Evolutionary conservation across 2,888 invertebrate genomes (phyloP).

Genomic region (Amblyjoppa fuscipennis): DNA sequence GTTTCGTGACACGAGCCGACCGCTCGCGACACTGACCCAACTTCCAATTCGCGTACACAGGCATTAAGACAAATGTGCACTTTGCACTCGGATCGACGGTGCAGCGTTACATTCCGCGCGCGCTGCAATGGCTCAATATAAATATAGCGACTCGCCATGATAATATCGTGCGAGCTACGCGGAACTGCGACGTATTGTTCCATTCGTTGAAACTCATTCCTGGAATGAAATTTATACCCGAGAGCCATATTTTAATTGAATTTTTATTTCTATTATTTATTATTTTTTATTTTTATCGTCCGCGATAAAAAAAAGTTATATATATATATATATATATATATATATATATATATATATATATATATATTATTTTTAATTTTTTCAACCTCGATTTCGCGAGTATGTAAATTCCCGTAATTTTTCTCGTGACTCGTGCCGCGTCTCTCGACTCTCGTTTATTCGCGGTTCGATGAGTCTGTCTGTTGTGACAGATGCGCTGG

Average conservation of each 20-base stretch:
- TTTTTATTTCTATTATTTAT: background rate
- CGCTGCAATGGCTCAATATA: slow-evolving; percentile 44
- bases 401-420: slow-evolving; percentile 17
- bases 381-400: background rate
- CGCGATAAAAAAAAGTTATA: too few species aligned
- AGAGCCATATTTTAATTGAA: background rate
- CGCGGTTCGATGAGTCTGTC: slow-evolving; percentile 60
- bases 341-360: background rate
- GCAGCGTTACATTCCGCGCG: background rate
- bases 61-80: slow-evolving; percentile 67
- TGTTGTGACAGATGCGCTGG: slow-evolving; percentile 73
- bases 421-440: background rate
- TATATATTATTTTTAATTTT: background rate
- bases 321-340: too few species aligned
- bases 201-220: slow-evolving; percentile 11
- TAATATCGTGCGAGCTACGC: slow-evolving; percentile 60
- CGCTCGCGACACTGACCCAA: slow-evolving; percentile 65
- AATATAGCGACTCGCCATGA: slow-evolving; percentile 39
- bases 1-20: slow-evolving; percentile 77
- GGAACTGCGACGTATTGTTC: slow-evolving; percentile 51
- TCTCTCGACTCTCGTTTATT: slow-evolving; percentile 23
- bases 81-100: slow-evolving; percentile 50
- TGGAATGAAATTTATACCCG: background rate
- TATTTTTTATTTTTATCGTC: background rate
- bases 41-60: slow-evolving; percentile 59